Evolutionary conservation across 2,797 vertebrate species (phyloP), one percentile per base, ranked within the genome.

Genomic region (Vireo griseus): DNA sequence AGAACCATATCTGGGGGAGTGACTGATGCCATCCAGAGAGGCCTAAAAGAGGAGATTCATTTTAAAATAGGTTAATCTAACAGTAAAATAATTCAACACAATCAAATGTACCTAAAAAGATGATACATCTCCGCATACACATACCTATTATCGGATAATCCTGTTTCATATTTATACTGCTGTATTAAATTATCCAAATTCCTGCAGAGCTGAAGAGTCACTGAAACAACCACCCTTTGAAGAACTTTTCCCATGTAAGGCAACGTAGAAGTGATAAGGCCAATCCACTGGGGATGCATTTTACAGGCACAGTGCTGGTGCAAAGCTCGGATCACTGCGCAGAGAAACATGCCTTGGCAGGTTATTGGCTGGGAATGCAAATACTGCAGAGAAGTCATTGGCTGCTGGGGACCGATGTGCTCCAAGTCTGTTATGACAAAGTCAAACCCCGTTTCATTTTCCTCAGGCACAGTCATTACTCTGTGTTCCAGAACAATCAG

Each of bases 211-310:
- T 99, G 99, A 73, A 99, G 98, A 6, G 99, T 99, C 95, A 99
- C 99, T 4, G 99, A 99, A 86, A 99, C 99, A 89, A 99, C 99
- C 47, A 99, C 98, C 84, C 98, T 98, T 67, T 99, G 98, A 57
- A 99, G 98, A 79, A 99, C 98, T 96, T 98, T 99, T 31, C 99
- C 99, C 99, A 99, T 99, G 95, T 99, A 99, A 37, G 99, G 99
- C 96, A 99, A 98, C 18, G 99, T 99, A 96, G 99, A 98, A 24
- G 99, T 99, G 96, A 99, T 99, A 86, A 99, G 98, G 86, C 98
- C 98, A 25, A 99, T 99, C 99, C 99, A 99, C 94, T 99, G 99
- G 9, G 99, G 99, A 71, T 99, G 99, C 99, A 99, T 99, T 97
- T 99, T 99, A 96, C 99, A 99, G 6, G 99, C 98, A 85, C 99